phyloP scores from a whole-genome alignment of 2,888 invertebrate species.

The Pyrochroa serraticornis region DNA sequence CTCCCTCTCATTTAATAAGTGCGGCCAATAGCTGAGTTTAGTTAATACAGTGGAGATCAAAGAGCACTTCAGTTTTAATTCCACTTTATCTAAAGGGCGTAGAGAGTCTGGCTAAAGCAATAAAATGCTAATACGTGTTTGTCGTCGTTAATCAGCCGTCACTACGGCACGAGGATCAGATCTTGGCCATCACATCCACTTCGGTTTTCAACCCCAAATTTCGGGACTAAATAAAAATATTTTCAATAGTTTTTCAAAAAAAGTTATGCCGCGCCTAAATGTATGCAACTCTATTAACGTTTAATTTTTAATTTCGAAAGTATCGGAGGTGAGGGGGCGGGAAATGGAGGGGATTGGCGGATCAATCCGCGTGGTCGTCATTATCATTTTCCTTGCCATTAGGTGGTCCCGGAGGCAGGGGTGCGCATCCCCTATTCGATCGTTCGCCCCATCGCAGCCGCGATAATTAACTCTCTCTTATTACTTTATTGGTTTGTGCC shows the following conservation, averaged over 20 bases:
- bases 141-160: constrained; percentile 67
- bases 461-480: constrained; percentile 58
- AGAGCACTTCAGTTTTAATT: constrained; percentile 64
- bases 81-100: constrained; percentile 64
- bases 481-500: constrained; percentile 59
- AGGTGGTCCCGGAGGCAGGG: constrained; percentile 28
- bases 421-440: constrained; percentile 24
- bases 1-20: constrained; percentile 58
- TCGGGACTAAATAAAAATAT: no score
- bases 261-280: no score
- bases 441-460: constrained; percentile 35
- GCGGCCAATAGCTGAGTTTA: constrained; percentile 57
- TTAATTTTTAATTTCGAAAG: not conserved
- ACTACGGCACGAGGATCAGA: constrained; percentile 48
- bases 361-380: constrained; percentile 8
- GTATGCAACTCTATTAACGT: no score
- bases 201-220: no score
- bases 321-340: not conserved
- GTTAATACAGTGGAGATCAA: constrained; percentile 61
- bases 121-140: constrained; percentile 76
- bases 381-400: constrained; percentile 35
- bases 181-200: no score
- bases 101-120: constrained; percentile 62
- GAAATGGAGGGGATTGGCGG: no score
- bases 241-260: no score